Conservation (phyloP, 2,888 invertebrate species). For the Conchocele bisecta region DNA sequence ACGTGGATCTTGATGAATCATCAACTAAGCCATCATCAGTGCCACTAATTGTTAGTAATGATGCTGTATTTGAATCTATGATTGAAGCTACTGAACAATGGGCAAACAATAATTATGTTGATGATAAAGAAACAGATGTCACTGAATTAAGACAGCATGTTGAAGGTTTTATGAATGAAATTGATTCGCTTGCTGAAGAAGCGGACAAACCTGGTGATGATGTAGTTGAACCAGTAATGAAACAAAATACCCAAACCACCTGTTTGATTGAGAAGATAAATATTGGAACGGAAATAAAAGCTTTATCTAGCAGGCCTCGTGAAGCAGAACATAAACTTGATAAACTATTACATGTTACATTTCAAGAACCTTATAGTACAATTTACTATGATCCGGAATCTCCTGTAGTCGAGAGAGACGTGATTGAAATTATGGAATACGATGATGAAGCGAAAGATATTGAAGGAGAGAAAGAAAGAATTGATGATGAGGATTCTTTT, state of each 20-base stretch:
- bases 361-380: slow-evolving; percentile 47
- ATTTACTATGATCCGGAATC: slow-evolving; percentile 56
- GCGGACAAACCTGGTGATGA: neutral
- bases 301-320: too few species aligned
- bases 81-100: neutral
- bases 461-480: slow-evolving; percentile 5
- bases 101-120: too few species aligned
- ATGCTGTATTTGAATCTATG: neutral
- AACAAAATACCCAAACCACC: too few species aligned
- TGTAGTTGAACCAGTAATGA: too few species aligned
- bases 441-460: slow-evolving; percentile 27
- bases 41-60: too few species aligned
- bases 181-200: slow-evolving; percentile 35
- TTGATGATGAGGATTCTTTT: neutral
- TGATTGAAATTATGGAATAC: slow-evolving; percentile 42
- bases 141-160: slow-evolving; percentile 33
- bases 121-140: slow-evolving; percentile 19
- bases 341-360: slow-evolving; percentile 43
- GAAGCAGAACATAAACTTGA: neutral
- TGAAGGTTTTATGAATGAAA: slow-evolving; percentile 41
- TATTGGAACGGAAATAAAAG: too few species aligned
- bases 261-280: too few species aligned
- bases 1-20: neutral
- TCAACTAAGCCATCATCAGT: too few species aligned
- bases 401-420: slow-evolving; percentile 46